A percentile compares a stretch with the other conserved stretches of the same genome.
These are phyloP conservation scores for Acronicta psi DNA, from an alignment of 2,888 invertebrate species.

Conservation along the genomic window DNA sequence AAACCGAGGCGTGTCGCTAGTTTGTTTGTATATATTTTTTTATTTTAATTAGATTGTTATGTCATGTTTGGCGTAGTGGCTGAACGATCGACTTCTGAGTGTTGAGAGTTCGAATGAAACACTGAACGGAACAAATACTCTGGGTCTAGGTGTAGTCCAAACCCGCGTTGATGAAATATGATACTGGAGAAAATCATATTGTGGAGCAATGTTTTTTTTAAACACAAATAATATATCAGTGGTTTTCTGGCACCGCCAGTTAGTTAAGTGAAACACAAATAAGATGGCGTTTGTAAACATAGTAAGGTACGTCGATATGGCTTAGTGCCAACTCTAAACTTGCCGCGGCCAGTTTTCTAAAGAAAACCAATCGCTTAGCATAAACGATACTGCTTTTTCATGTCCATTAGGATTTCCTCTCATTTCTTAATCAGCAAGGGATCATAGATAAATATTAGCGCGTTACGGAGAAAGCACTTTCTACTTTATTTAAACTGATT, in stretches of 20 bases:
- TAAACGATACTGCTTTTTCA: constrained; percentile 54
- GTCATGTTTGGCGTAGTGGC: no score
- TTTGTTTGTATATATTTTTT: neutral
- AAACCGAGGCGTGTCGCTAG: no score
- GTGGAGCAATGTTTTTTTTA: neutral
- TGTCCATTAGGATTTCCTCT: constrained; percentile 51
- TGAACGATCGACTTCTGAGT: no score
- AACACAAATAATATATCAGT: neutral
- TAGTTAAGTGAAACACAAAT: constrained; percentile 15
- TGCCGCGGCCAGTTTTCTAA: constrained; percentile 54
- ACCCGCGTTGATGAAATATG: no score
- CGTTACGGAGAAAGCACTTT: constrained; percentile 23
- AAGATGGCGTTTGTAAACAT: constrained; percentile 31
- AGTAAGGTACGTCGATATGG: constrained; percentile 31
- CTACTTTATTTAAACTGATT: constrained; percentile 15
- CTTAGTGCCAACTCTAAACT: constrained; percentile 42
- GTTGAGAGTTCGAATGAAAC: no score
- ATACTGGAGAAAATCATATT: no score
- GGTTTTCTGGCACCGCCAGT: constrained; percentile 1
- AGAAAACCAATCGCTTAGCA: constrained; percentile 46
- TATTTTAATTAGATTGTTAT: neutral
- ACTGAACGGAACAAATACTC: no score
- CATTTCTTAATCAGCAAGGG: constrained; percentile 46
- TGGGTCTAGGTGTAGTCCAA: no score
- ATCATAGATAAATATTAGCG: constrained; percentile 38